These are phyloP conservation scores for Ametastegia equiseti DNA, from an alignment of 2,888 invertebrate genomes.

Conservation along the genomic window DNA sequence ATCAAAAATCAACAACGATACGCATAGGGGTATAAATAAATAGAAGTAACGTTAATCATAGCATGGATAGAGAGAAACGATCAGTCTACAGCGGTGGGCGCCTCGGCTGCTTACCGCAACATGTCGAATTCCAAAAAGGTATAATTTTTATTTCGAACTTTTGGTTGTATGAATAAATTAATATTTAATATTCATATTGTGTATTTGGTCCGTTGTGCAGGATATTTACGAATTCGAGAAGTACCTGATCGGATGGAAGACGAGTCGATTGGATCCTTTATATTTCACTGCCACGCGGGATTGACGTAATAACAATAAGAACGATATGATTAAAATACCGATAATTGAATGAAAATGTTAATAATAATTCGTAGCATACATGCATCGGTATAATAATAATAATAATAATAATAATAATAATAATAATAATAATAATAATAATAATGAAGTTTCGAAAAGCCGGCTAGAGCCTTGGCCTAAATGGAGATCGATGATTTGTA, in stretches of 20 bases:
- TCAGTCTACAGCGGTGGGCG: too few relatives aligned
- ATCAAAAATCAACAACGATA: too few relatives aligned
- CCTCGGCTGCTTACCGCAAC: neutral
- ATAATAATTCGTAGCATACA: neutral
- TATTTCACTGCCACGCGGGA: neutral
- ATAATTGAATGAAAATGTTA: neutral
- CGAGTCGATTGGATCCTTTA: neutral
- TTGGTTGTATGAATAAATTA: too few relatives aligned
- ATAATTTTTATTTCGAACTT: neutral
- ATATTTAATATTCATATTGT: neutral
- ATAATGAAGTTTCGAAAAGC: neutral
- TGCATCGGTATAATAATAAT: neutral
- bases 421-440: neutral
- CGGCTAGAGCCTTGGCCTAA: neutral
- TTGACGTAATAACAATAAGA: neutral
- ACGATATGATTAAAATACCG: too few relatives aligned
- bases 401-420: neutral
- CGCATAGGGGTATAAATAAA: too few relatives aligned
- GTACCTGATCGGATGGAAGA: neutral
- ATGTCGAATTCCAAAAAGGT: neutral
- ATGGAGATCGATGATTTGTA: neutral
- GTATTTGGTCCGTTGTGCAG: too few relatives aligned
- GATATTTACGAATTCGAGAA: too few relatives aligned
- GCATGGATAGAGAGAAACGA: neutral
- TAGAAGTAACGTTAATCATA: neutral